Conservation (phyloP, 2,888 invertebrate species). For the Pharmacophagus antenor region DNA sequence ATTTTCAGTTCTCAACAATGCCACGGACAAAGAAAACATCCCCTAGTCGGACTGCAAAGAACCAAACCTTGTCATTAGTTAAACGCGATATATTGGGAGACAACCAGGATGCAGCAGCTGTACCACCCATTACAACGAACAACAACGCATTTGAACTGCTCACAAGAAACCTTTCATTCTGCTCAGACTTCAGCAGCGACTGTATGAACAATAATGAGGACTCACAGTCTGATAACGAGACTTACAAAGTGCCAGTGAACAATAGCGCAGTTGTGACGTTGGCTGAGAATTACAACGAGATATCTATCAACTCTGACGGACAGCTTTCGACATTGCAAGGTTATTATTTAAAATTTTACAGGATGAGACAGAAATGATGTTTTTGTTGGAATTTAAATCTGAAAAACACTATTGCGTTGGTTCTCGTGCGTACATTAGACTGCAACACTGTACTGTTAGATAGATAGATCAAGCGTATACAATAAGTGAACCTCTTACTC, state of each 20-base stretch:
- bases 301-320: slow-evolving; percentile 71
- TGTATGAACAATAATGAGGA: slow-evolving; percentile 72
- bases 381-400: too few species aligned
- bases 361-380: too few species aligned
- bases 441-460: too few species aligned
- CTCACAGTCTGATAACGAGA: slow-evolving; percentile 59
- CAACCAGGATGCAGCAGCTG: slow-evolving; percentile 44
- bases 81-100: slow-evolving; percentile 69
- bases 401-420: too few species aligned
- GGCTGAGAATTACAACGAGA: slow-evolving; percentile 75
- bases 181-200: slow-evolving; percentile 75
- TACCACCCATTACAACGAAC: slow-evolving; percentile 44
- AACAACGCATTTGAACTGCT: slow-evolving; percentile 71
- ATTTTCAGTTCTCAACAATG: slow-evolving; percentile 82
- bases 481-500: too few species aligned
- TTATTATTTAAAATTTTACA: slow-evolving; percentile 40
- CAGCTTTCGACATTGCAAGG: slow-evolving; percentile 75
- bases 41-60: slow-evolving; percentile 64
- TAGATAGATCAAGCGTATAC: too few species aligned
- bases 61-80: slow-evolving; percentile 67
- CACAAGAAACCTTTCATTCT: slow-evolving; percentile 73
- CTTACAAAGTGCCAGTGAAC: slow-evolving; percentile 73
- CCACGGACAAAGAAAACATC: slow-evolving; percentile 79
- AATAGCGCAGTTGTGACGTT: slow-evolving; percentile 60
- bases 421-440: too few species aligned